These are phyloP conservation scores for Sinotaia quadrata DNA, from an alignment of 2,888 invertebrate genomes.

Conservation along the genomic window DNA sequence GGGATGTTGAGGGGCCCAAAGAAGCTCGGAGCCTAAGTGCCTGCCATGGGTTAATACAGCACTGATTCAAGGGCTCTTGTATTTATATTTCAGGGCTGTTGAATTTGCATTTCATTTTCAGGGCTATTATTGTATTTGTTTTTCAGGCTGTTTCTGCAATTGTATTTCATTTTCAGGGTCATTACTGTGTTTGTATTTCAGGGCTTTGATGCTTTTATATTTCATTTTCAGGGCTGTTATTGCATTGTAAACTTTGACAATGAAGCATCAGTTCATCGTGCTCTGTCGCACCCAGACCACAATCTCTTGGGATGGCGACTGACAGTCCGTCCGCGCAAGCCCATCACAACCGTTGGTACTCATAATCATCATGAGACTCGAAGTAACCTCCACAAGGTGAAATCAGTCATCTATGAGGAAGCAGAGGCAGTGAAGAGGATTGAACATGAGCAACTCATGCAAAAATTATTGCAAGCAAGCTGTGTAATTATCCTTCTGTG, in stretches of 20 bases:
- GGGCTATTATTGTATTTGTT: neutral
- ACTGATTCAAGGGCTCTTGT: too few relatives aligned
- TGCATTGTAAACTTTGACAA: constrained; percentile 23
- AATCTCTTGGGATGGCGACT: neutral
- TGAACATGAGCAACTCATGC: constrained; percentile 45
- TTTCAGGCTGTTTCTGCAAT: neutral
- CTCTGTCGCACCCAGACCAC: constrained; percentile 15
- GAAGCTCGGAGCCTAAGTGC: too few relatives aligned
- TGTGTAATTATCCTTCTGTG: constrained; percentile 35
- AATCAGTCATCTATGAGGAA: constrained; percentile 24
- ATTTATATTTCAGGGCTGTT: too few relatives aligned
- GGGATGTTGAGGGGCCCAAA: too few relatives aligned
- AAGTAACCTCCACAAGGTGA: neutral
- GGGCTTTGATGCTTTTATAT: too few relatives aligned
- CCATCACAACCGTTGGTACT: neutral
- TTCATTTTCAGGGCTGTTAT: constrained; percentile 11
- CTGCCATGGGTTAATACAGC: too few relatives aligned
- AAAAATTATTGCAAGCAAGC: constrained; percentile 38
- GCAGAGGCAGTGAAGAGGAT: constrained; percentile 31
- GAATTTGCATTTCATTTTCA: neutral
- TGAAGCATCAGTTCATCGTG: constrained; percentile 15
- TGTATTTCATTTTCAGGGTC: neutral
- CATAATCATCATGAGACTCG: neutral
- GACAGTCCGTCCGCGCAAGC: constrained; percentile 21
- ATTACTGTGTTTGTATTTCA: too few relatives aligned